phyloP scores from a whole-genome alignment of 1,140 invertebrate species.

The Hyles vespertilio region DNA sequence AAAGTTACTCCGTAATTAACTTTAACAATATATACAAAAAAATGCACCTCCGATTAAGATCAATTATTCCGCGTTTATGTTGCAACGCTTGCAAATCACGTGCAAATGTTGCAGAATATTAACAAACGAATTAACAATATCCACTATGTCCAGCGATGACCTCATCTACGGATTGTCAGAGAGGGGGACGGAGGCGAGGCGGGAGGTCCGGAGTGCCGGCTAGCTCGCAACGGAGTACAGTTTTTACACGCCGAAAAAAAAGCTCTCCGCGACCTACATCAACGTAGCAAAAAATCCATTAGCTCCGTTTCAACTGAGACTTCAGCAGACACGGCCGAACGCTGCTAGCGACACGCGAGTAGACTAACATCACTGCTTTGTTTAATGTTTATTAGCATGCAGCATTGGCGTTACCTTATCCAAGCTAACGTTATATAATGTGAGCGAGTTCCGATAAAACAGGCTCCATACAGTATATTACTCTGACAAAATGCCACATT shows the following conservation, averaged over 20 bases:
- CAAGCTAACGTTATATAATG: slow-evolving; percentile 8
- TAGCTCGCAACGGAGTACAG: slow-evolving; percentile 19
- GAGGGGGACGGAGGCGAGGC: too few relatives aligned
- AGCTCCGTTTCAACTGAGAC: slow-evolving; percentile 10
- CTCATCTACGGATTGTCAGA: slow-evolving; percentile 21
- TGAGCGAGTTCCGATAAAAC: background rate
- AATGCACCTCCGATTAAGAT: background rate
- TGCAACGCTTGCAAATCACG: too few relatives aligned
- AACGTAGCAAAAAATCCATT: slow-evolving; percentile 43
- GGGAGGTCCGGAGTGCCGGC: too few relatives aligned
- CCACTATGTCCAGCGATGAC: slow-evolving; percentile 31
- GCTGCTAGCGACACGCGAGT: slow-evolving; percentile 4
- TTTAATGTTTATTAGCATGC: slow-evolving; percentile 21
- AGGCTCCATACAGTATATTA: background rate
- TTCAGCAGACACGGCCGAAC: slow-evolving; percentile 11
- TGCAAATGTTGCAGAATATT: too few relatives aligned
- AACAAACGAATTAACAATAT: too few relatives aligned
- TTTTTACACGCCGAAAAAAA: slow-evolving; percentile 51
- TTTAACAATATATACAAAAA: too few relatives aligned
- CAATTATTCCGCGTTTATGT: background rate
- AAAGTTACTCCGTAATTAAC: too few relatives aligned
- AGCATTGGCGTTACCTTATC: slow-evolving; percentile 18
- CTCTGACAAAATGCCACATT: background rate
- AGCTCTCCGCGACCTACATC: slow-evolving; percentile 61
- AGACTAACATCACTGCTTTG: slow-evolving; percentile 18